phyloP scores from a whole-genome alignment of 2,888 invertebrate genomes.

The Pseudoips prasinana region DNA sequence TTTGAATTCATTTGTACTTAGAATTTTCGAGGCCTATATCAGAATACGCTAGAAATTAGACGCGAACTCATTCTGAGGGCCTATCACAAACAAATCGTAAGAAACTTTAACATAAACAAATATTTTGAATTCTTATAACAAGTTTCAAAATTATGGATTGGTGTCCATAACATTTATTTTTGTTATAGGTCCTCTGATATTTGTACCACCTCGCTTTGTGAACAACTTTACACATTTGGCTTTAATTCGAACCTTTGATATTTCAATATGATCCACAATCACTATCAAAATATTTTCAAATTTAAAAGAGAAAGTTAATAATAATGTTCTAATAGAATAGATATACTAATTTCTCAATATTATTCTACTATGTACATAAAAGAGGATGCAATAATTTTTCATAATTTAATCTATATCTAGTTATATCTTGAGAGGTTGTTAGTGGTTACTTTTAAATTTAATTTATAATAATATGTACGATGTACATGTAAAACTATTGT shows the following conservation, averaged over 20 bases:
- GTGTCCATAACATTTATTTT: no score
- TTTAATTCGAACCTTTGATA: conserved; percentile 43
- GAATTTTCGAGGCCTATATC: conserved; percentile 60
- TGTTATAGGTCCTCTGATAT: no score
- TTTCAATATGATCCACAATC: conserved; percentile 37
- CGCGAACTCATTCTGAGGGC: conserved; percentile 47
- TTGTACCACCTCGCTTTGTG: conserved; percentile 60
- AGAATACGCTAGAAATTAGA: conserved; percentile 54
- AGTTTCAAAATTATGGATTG: no score
- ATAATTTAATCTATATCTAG: conserved; percentile 62
- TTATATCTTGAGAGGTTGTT: conserved; percentile 58
- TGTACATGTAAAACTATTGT: conserved; percentile 75
- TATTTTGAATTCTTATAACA: no score
- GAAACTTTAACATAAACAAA: no score
- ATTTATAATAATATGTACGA: conserved; percentile 64
- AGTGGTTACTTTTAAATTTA: conserved; percentile 51
- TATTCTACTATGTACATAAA: conserved; percentile 60
- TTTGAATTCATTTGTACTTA: conserved; percentile 57
- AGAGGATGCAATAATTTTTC: conserved; percentile 74
- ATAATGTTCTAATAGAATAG: conserved; percentile 46
- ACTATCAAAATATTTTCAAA: conserved; percentile 34
- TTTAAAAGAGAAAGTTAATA: conserved; percentile 29
- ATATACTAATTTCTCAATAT: conserved; percentile 48
- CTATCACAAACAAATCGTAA: no score
- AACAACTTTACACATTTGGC: conserved; percentile 55